Conservation (phyloP, 2,888 invertebrate species). For the Eupithecia abbreviata region DNA sequence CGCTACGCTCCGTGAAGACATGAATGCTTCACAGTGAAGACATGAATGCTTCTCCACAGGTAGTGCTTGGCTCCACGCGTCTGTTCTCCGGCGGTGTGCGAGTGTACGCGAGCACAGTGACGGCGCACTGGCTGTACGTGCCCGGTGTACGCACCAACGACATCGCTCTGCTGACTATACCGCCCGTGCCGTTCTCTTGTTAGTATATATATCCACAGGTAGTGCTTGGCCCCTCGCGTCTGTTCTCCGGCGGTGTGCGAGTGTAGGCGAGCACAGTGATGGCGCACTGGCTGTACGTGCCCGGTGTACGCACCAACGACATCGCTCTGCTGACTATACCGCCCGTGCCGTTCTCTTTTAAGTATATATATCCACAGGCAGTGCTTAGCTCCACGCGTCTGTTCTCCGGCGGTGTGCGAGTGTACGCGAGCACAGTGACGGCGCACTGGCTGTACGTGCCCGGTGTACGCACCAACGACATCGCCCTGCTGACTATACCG, state of each 20-base stretch:
- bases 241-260: constrained; percentile 55
- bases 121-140: constrained; percentile 51
- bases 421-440: too few relatives aligned
- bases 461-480: too few relatives aligned
- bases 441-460: too few relatives aligned
- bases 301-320: constrained; percentile 46
- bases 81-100: constrained; percentile 56
- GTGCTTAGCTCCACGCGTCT: too few relatives aligned
- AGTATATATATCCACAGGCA: constrained; percentile 27
- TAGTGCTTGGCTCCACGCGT: constrained; percentile 51
- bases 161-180: constrained; percentile 52
- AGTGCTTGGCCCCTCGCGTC: constrained; percentile 50
- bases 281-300: constrained; percentile 51
- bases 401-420: too few relatives aligned
- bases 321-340: constrained; percentile 52
- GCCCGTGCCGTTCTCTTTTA: constrained; percentile 39
- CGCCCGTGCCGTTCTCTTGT: constrained; percentile 39
- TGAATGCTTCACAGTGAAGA: background rate
- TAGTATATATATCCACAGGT: constrained; percentile 43
- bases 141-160: constrained; percentile 46
- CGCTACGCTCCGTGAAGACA: too few relatives aligned
- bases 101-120: constrained; percentile 44
- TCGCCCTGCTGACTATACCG: too few relatives aligned
- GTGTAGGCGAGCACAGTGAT: constrained; percentile 45
- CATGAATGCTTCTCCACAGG: constrained; percentile 27